phyloP scores from a whole-genome alignment of 2,888 invertebrate genomes.

The Ganaspis brasiliensis region DNA sequence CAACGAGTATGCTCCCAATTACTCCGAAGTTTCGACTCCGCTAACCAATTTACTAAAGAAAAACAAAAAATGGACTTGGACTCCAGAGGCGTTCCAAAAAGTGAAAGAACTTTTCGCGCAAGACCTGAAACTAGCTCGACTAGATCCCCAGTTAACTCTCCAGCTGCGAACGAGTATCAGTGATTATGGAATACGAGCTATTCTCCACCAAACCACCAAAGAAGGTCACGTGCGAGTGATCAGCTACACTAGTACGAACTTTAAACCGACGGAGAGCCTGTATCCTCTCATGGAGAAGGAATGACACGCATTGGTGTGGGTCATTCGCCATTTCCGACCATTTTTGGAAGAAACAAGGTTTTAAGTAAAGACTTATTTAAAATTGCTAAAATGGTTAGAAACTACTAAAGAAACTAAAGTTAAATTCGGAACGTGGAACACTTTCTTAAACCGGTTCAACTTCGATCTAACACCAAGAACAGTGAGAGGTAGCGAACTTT shows the following conservation, averaged over 20 bases:
- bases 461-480: too few species aligned
- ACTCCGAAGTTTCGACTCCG: conserved; percentile 1
- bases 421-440: conserved; percentile 47
- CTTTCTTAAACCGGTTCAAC: too few species aligned
- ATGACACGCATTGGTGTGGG: conserved; percentile 39
- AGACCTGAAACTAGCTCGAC: conserved; percentile 25
- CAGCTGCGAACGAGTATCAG: conserved; percentile 47
- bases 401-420: conserved; percentile 53
- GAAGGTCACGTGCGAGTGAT: background rate
- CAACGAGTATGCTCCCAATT: conserved; percentile 45
- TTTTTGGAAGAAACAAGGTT: conserved; percentile 58
- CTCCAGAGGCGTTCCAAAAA: conserved; percentile 13
- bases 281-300: conserved; percentile 41
- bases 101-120: conserved; percentile 2
- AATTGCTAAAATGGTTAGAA: conserved; percentile 57
- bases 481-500: too few species aligned
- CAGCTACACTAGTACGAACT: background rate
- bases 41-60: conserved; percentile 41
- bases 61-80: conserved; percentile 33
- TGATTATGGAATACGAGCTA: conserved; percentile 40
- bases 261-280: background rate
- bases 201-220: conserved; percentile 5
- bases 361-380: background rate
- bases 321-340: conserved; percentile 43
- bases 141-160: conserved; percentile 1